Evolutionary conservation across 1,140 invertebrate genomes (phyloP), one percentile per base, ranked within the genome.

Genomic region (Magallana angulata): DNA sequence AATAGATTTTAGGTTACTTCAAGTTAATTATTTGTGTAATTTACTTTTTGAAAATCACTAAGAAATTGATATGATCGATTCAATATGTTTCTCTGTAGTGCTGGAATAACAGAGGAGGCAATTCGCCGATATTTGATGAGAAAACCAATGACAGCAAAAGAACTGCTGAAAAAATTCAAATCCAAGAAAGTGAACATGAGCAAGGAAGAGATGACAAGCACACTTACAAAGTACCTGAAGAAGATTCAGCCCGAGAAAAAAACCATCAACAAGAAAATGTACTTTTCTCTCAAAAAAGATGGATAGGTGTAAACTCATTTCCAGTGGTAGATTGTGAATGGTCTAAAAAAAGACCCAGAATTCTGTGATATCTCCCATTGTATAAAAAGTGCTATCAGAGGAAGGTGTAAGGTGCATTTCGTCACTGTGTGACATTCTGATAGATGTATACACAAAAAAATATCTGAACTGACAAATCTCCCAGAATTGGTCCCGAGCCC

Each of bases 61-160:
- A 64, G 14, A 16, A 14, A 64, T 64, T 64, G 18, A 64, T 5
- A 14, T 12, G 9, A n/a, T 64, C 18, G 3, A 64, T 16, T 18
- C 62, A 2, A 14, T 4, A 64, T 64, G 14, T 64, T 7, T 80
- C 16, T 24, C 88, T 91, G n/a, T 93, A 98, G 97, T 92, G 98
- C 97, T 91, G 98, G 98, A 30, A 98, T 99, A 18, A 98, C 97
- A 3, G 98, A 99, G 94, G 98, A 99, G 91, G 97, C 98, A 1
- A 98, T 99, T 7, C 96, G 98, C 24, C 96, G 98, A 18, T 99
- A 99, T 94, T 95, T 99, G 18, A 97, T 97, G 92, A 96, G 98
- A 0, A 99, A 99, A 93, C 98, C 98, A 2, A 98, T 99, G 97
- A 99, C 98, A 0, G 97, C 98, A 0, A 99, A 98, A 0, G 98